A percentile compares a stretch with the other conserved stretches of the same genome.
Evolutionary conservation across 2,888 invertebrate species (phyloP).

Genomic region (Dendrolimus pini): DNA sequence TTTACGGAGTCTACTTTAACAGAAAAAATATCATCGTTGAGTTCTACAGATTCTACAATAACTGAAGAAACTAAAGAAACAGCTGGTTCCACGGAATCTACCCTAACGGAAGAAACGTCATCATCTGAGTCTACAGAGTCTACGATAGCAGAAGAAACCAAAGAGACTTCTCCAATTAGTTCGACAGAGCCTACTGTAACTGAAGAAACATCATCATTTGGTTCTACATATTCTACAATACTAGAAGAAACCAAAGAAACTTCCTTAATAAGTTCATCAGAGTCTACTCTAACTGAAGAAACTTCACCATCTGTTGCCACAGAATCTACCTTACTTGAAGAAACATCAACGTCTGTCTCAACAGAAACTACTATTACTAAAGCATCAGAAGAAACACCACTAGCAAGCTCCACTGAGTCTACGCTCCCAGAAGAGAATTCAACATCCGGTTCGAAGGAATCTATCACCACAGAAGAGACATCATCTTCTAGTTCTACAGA

Average conservation of each 20-base stretch:
- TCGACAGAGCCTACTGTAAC: slow-evolving; percentile 10
- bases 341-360: slow-evolving; percentile 12
- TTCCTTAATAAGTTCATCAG: slow-evolving; percentile 13
- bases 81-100: slow-evolving; percentile 12
- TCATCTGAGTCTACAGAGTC: slow-evolving; percentile 10
- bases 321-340: slow-evolving; percentile 12
- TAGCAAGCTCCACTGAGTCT: too few species aligned
- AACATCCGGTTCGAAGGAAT: slow-evolving; percentile 1
- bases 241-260: slow-evolving; percentile 11
- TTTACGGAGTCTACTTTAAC: slow-evolving; percentile 13
- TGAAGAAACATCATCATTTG: slow-evolving; percentile 4
- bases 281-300: slow-evolving; percentile 11
- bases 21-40: slow-evolving; percentile 11
- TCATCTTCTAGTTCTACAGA: slow-evolving; percentile 13
- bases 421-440: too few species aligned
- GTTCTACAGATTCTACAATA: slow-evolving; percentile 9
- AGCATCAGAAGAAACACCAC: too few species aligned
- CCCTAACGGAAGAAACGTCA: slow-evolving; percentile 10
- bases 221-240: slow-evolving; percentile 1
- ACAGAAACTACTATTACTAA: slow-evolving; percentile 1
- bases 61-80: slow-evolving; percentile 7
- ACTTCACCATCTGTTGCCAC: slow-evolving; percentile 11
- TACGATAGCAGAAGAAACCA: slow-evolving; percentile 11
- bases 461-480: slow-evolving; percentile 12
- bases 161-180: slow-evolving; percentile 7